Conservation (phyloP, 2,113 vertebrate species). For the Lepus americanus region DNA sequence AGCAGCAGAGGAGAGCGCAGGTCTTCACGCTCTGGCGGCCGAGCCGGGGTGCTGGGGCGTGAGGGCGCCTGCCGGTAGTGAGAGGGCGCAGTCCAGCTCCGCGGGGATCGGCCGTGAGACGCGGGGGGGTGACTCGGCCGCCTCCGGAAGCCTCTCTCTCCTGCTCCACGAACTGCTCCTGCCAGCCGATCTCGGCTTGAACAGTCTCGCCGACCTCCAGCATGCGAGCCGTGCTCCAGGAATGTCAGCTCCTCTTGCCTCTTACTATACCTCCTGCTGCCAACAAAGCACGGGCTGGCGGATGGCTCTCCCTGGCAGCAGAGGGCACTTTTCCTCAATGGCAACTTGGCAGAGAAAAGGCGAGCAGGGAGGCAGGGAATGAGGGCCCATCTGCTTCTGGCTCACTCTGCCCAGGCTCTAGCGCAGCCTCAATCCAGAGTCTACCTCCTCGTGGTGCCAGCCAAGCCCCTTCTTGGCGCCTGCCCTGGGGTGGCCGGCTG, state of each 20-base stretch:
- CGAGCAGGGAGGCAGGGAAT: conserved; percentile 69
- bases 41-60: not conserved
- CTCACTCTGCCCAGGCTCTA: conserved; percentile 63
- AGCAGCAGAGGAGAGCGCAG: not conserved
- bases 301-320: conserved; percentile 72
- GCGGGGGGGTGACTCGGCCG: not conserved
- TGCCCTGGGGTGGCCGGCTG: conserved; percentile 27
- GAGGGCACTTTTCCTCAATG: conserved; percentile 74
- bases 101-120: not conserved
- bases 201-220: not conserved
- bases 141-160: conserved; percentile 29
- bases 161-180: not conserved
- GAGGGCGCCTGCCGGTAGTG: not conserved
- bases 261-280: conserved; percentile 50
- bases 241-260: conserved; percentile 57
- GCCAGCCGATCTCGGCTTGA: not conserved
- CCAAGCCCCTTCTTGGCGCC: conserved; percentile 65
- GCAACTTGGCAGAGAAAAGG: conserved; percentile 81
- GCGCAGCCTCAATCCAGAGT: conserved; percentile 68
- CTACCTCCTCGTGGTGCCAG: conserved; percentile 57
- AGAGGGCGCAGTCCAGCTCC: not conserved
- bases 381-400: conserved; percentile 78
- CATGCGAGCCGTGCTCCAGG: conserved; percentile 1
- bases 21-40: not conserved
- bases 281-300: conserved; percentile 38